A percentile compares a stretch with the other conserved stretches of the same genome.
Evolutionary conservation across 92 coral and sea anemone species (phyloP).

Genomic region (Desmophyllum pertusum): DNA sequence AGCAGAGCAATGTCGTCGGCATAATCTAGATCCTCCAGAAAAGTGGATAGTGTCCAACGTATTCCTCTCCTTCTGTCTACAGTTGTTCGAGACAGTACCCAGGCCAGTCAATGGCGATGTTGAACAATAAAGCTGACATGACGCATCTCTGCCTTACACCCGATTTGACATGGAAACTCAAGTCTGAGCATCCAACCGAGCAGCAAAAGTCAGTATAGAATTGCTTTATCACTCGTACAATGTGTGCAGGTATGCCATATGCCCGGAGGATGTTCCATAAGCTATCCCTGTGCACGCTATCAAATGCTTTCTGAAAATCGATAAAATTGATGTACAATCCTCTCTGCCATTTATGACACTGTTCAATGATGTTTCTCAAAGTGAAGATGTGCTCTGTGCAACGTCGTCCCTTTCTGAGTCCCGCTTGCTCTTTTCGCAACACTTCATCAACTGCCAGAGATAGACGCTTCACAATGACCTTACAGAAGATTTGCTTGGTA

Average conservation of each 20-base stretch:
- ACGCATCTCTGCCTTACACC: slow-evolving; percentile 15
- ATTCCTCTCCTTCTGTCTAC: too few species aligned
- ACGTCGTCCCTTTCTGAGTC: slow-evolving; percentile 3
- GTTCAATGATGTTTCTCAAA: too few species aligned
- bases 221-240: too few species aligned
- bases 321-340: too few species aligned
- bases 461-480: neutral
- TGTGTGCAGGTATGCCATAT: slow-evolving; percentile 24
- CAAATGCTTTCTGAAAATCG: slow-evolving; percentile 20
- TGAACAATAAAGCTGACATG: slow-evolving; percentile 23
- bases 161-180: slow-evolving; percentile 16
- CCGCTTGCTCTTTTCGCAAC: slow-evolving; percentile 27
- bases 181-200: slow-evolving; percentile 35
- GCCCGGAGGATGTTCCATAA: slow-evolving; percentile 1
- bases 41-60: too few species aligned
- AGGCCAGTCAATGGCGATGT: too few species aligned
- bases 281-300: slow-evolving; percentile 24
- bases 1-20: neutral
- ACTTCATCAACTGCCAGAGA: slow-evolving; percentile 2
- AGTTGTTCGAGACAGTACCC: too few species aligned
- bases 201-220: slow-evolving; percentile 29
- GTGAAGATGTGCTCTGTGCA: slow-evolving; percentile 11
- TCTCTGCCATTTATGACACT: too few species aligned
- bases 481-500: slow-evolving; percentile 19
- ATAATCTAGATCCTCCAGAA: too few species aligned